Percentiles rank a stretch among this genome's conserved stretches.
Evolutionary conservation across 2,113 vertebrate genomes (phyloP).

Genomic region (Speoplatyrhinus poulsoni): DNA sequence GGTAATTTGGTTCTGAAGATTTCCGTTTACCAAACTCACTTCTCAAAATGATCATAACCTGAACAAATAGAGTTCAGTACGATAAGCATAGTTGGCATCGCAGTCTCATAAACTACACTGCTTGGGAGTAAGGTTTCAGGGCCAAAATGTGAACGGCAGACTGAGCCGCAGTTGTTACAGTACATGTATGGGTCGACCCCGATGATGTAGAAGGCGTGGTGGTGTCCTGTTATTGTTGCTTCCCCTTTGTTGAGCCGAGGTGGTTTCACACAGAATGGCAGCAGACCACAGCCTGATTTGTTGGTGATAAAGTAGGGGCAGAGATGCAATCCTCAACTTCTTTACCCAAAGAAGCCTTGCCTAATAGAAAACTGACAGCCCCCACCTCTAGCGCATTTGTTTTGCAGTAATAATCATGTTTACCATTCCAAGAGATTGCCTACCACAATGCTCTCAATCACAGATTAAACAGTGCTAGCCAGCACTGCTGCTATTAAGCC

Average conservation of each 20-base stretch:
- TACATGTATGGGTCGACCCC: too few species aligned
- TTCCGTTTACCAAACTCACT: too few species aligned
- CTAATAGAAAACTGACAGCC: conserved; percentile 36
- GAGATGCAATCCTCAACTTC: conserved; percentile 13
- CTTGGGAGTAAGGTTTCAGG: too few species aligned
- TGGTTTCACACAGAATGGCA: too few species aligned
- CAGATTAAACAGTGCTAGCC: conserved; percentile 46
- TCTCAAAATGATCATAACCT: too few species aligned
- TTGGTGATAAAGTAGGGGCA: not conserved
- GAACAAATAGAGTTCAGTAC: not conserved
- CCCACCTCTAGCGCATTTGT: conserved; percentile 36
- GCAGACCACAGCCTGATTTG: conserved; percentile 11
- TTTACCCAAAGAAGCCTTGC: conserved; percentile 30
- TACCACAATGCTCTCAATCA: conserved; percentile 72
- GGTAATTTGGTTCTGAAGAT: too few species aligned
- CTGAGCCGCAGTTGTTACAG: too few species aligned
- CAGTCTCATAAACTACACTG: too few species aligned
- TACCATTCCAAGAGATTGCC: conserved; percentile 43
- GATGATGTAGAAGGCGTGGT: too few species aligned
- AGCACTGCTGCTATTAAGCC: conserved; percentile 57
- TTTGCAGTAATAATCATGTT: conserved; percentile 46
- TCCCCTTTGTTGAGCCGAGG: too few species aligned
- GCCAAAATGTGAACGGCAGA: too few species aligned
- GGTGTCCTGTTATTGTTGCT: too few species aligned
- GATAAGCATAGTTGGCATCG: conserved; percentile 7